Percentiles rank a stretch among this genome's conserved stretches.
These are phyloP conservation scores for Eueremaeus valkanovi DNA, from an alignment of 2,888 invertebrate genomes.

Conservation along the genomic window DNA sequence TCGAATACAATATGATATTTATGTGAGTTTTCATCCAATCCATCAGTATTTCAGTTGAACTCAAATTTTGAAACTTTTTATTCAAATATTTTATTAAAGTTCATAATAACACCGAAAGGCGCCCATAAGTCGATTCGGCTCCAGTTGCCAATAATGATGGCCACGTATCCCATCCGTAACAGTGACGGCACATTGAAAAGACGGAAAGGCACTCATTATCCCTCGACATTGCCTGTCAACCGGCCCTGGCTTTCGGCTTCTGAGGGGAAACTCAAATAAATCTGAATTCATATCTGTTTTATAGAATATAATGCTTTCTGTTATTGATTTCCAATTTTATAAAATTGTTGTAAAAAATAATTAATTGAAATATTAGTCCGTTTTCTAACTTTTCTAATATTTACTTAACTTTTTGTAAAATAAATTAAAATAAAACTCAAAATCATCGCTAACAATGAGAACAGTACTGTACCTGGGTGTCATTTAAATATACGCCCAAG, in stretches of 20 bases:
- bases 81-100: slow-evolving; percentile 58
- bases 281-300: no score
- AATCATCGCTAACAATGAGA: no score
- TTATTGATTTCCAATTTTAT: not conserved
- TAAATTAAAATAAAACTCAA: no score
- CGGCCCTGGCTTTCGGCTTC: slow-evolving; percentile 59
- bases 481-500: no score
- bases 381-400: no score
- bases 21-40: slow-evolving; percentile 62
- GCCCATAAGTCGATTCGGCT: slow-evolving; percentile 86
- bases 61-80: no score
- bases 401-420: no score
- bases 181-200: slow-evolving; percentile 57
- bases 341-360: no score
- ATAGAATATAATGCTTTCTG: not conserved
- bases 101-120: slow-evolving; percentile 84
- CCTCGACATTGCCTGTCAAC: slow-evolving; percentile 83
- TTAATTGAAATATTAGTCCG: no score
- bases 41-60: no score
- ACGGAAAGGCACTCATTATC: slow-evolving; percentile 78
- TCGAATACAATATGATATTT: slow-evolving; percentile 86
- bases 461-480: no score
- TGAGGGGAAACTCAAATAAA: slow-evolving; percentile 38
- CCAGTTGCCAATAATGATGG: slow-evolving; percentile 83
- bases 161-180: slow-evolving; percentile 77